phyloP scores from a whole-genome alignment of 1,140 invertebrate species.

The Notospermus geniculatus region DNA sequence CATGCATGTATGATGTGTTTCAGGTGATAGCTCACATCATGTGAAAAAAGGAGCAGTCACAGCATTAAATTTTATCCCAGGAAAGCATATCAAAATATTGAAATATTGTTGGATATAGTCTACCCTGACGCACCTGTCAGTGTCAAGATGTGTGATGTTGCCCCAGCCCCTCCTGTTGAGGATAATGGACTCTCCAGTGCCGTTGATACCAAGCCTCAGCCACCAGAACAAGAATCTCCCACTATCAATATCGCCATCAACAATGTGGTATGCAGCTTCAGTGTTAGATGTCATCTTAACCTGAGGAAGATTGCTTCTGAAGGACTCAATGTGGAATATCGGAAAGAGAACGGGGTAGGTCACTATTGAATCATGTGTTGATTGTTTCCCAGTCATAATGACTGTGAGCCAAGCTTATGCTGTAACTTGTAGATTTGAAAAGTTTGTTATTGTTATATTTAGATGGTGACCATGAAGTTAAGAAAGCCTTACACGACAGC shows the following conservation, averaged over 20 bases:
- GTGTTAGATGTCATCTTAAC: slow-evolving; percentile 95
- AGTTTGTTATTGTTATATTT: slow-evolving; percentile 35
- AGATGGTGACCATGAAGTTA: slow-evolving; percentile 97
- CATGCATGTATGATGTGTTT: too few species aligned
- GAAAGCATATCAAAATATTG: too few species aligned
- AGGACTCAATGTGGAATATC: slow-evolving; percentile 92
- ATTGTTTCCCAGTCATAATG: neutral
- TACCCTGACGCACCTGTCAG: too few species aligned
- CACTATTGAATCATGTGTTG: neutral
- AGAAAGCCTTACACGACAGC: slow-evolving; percentile 89
- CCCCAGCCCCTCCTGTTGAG: too few species aligned
- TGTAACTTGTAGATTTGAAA: too few species aligned
- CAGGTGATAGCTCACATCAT: too few species aligned
- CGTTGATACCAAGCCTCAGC: neutral
- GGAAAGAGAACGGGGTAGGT: slow-evolving; percentile 84
- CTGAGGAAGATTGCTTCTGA: slow-evolving; percentile 89
- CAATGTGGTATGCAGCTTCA: slow-evolving; percentile 98
- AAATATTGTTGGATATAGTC: too few species aligned
- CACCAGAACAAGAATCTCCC: slow-evolving; percentile 10
- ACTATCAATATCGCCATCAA: slow-evolving; percentile 85
- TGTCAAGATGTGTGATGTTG: too few species aligned
- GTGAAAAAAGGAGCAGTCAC: too few species aligned
- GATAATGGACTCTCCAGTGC: too few species aligned
- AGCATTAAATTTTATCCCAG: too few species aligned
- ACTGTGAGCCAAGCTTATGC: slow-evolving; percentile 4